phyloP scores from a whole-genome alignment of 2,888 invertebrate species.

The Chrysomela aeneicollis region DNA sequence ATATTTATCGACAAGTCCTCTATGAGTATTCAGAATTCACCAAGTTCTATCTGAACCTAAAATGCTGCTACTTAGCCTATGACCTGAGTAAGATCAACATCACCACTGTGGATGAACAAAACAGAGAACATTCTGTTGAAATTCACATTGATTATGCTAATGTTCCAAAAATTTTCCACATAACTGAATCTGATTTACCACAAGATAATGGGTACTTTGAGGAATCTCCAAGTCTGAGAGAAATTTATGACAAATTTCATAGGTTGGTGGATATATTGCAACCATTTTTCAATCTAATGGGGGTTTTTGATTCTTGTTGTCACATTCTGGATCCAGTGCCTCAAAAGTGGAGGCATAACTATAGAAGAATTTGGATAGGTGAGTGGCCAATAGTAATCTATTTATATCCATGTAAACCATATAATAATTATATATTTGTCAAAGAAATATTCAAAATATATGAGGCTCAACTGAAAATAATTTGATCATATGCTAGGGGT shows the following conservation, averaged over 20 bases:
- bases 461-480: too few species aligned
- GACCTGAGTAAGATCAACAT: conserved; percentile 46
- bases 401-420: background rate
- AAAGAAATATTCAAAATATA: too few species aligned
- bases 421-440: too few species aligned
- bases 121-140: conserved; percentile 45
- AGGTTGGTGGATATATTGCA: conserved; percentile 52
- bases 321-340: conserved; percentile 60
- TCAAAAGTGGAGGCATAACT: conserved; percentile 54
- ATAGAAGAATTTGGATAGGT: conserved; percentile 60
- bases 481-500: too few species aligned
- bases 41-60: conserved; percentile 49
- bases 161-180: conserved; percentile 46
- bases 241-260: conserved; percentile 52
- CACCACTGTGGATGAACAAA: conserved; percentile 43
- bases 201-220: conserved; percentile 30
- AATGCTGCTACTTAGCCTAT: conserved; percentile 39
- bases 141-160: conserved; percentile 46
- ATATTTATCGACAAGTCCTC: conserved; percentile 44
- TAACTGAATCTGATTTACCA: conserved; percentile 51
- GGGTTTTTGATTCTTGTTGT: conserved; percentile 56
- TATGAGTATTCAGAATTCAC: conserved; percentile 51
- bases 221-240: conserved; percentile 45
- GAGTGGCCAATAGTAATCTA: conserved; percentile 27
- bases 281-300: conserved; percentile 59